Percentiles rank a stretch among this genome's conserved stretches.
phyloP scores from a whole-genome alignment of 2,113 vertebrate species.

The Tragelaphus imberbis region DNA sequence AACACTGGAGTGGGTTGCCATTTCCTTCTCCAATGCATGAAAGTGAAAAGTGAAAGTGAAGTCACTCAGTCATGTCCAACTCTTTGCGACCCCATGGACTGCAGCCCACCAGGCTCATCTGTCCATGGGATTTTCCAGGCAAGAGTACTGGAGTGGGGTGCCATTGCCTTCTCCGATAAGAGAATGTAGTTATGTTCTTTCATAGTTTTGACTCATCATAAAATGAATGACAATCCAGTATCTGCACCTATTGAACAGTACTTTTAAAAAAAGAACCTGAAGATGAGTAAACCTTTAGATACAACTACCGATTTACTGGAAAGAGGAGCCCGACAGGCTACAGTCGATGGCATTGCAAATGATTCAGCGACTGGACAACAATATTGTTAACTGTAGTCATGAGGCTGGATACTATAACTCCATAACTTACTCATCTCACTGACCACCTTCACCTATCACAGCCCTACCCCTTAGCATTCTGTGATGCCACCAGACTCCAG shows the following conservation, averaged over 20 bases:
- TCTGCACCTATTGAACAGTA: background rate
- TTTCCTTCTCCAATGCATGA: too few species aligned
- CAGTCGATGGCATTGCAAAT: background rate
- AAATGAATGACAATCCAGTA: background rate
- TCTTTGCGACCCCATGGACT: too few species aligned
- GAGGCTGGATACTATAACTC: background rate
- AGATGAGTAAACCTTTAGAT: background rate
- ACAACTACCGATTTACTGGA: background rate
- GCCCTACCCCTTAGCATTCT: background rate
- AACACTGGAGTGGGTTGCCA: too few species aligned
- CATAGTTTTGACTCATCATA: background rate
- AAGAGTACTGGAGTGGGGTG: too few species aligned
- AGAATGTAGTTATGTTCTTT: background rate
- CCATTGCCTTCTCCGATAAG: background rate
- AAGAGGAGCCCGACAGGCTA: background rate
- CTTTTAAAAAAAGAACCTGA: background rate
- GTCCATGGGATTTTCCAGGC: too few species aligned
- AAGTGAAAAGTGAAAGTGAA: too few species aligned
- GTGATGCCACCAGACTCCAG: slow-evolving; percentile 15
- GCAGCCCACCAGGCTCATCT: too few species aligned
- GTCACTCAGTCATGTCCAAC: too few species aligned
- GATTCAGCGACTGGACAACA: background rate
- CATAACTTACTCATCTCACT: background rate
- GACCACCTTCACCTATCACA: background rate
- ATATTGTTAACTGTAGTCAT: background rate